Evolutionary conservation across 1,140 invertebrate genomes (phyloP), one percentile per base, ranked within the genome.

Genomic region (Macrobrachium rosenbergii): DNA sequence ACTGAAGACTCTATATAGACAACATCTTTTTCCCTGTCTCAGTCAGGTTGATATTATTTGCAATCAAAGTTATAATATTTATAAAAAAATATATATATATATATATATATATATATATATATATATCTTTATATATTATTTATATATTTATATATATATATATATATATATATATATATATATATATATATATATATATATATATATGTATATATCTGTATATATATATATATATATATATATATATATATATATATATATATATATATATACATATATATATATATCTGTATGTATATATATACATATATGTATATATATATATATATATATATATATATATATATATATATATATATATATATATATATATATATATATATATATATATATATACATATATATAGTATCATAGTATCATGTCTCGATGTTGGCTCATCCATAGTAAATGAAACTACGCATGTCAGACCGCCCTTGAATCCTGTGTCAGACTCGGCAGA

Each of bases 281-380:
- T 67, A 67, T 67, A 67, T 67, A 67, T 67, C 5, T 67, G 10
- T 67, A 67, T 67, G 12, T 67, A 28, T 67, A 28, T 67, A 28
- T 67, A 28, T 67, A 28, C 23, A 67, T 17, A 67, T 67, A 67
- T 67, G 8, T 67, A 67, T 67, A 67, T 28, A 17, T 67, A 67
- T 67, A 17, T 67, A 67, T 67, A 67, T 67, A 67, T 67, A 67
- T 67, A 67, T 67, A 67, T 67, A 67, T 67, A 67, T 67, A 67
- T 12, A 67, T n/a, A n/a, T n/a, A 69, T n/a, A 69, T n/a, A 69
- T n/a, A 69, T 69, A 69, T n/a, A n/a, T n/a, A 69, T n/a, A 69
- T n/a, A 69, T n/a, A 19, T 67, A 67, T 67, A 67, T 67, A 23
- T 67, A 67, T 67, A 28, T 69, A 3, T 67, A 67, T 67, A 67